Base-by-base conservation (phyloP, 2,888 invertebrate species). In the Temnothorax rugatulus region DNA sequence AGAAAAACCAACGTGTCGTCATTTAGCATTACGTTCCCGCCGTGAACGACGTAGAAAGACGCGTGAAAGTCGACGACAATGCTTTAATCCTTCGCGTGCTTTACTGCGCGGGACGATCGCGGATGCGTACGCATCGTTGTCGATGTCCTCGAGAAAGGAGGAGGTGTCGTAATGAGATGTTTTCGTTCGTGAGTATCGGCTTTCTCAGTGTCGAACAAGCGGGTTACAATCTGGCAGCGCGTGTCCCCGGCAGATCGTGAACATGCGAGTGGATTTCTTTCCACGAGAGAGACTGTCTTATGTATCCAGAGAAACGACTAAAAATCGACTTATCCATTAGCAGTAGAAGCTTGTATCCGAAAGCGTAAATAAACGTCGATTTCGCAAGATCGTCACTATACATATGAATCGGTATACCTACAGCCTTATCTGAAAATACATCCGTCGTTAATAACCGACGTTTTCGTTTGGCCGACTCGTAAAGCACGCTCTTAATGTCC, bases 401-500 rank as follows among this genome's bases (percentile, higher is more conserved):
- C 1, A 29, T 29, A 29, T 29, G 59, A 71, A 79, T 59, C 5
- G 38, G 34, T 13, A 2, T 9, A 38, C 38, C 38, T 38, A 7
- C 29, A 21, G 25, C 15, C 13, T 34, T 44, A 44, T 69, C 21
- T 64, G 68, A 57, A 87, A 84, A 89, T 89, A 88, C 69, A 81
- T 76, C 66, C 71, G 69, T 38, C 90, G 76, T 90, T 88, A 88
- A 90, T 89, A 90, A 88, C 82, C 74, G 66, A 74, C 82, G 82
- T 84, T 83, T 21, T 15, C 87, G 83, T 85, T 87, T 89, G 82
- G 87, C 77, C 81, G 82, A 82, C 76, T 84, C 90, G 84, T 88
- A 89, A 90, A 90, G 84, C 82, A 85, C 83, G 75, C 63, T 88
- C 89, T 90, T 90, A 90, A 90, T 82, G 87, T 85, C 82, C 75